These are phyloP conservation scores for Ammodytes marinus DNA, from an alignment of 2,113 vertebrate species.

Conservation along the genomic window DNA sequence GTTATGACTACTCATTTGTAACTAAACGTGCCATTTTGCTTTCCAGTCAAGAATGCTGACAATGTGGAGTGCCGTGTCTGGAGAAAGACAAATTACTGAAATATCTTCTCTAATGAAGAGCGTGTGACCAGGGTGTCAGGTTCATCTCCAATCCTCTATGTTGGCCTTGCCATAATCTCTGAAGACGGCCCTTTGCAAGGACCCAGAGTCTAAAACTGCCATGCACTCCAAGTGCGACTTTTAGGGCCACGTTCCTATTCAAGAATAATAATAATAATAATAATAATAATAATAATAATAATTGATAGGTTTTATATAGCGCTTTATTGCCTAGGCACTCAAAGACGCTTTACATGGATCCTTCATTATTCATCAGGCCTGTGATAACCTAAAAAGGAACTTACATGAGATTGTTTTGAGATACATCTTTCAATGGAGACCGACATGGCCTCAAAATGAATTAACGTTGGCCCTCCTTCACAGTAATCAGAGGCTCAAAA, in stretches of 20 bases:
- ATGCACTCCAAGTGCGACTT: slow-evolving; percentile 12
- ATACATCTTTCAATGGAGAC: slow-evolving; percentile 3
- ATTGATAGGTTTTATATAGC: too few species aligned
- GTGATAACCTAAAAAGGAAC: slow-evolving; percentile 5
- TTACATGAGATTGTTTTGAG: neutral
- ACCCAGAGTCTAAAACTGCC: slow-evolving; percentile 3
- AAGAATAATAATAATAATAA: too few species aligned
- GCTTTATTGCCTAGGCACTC: too few species aligned
- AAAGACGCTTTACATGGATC: too few species aligned
- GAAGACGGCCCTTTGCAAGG: neutral
- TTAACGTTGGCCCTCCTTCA: neutral
- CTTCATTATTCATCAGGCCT: slow-evolving; percentile 27
- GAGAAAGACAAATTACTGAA: slow-evolving; percentile 28
- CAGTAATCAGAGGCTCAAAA: slow-evolving; percentile 8
- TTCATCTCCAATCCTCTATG: neutral
- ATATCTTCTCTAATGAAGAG: slow-evolving; percentile 26
- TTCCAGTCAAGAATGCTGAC: slow-evolving; percentile 37
- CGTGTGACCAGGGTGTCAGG: slow-evolving; percentile 1
- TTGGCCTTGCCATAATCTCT: neutral
- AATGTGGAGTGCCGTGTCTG: slow-evolving; percentile 32
- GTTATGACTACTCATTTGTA: slow-evolving; percentile 17
- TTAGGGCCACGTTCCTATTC: slow-evolving; percentile 11
- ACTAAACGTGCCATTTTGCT: slow-evolving; percentile 15
- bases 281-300: too few species aligned
- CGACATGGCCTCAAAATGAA: neutral